Evolutionary conservation across 2,888 invertebrate genomes (phyloP).

Genomic region (Aelia acuminata): DNA sequence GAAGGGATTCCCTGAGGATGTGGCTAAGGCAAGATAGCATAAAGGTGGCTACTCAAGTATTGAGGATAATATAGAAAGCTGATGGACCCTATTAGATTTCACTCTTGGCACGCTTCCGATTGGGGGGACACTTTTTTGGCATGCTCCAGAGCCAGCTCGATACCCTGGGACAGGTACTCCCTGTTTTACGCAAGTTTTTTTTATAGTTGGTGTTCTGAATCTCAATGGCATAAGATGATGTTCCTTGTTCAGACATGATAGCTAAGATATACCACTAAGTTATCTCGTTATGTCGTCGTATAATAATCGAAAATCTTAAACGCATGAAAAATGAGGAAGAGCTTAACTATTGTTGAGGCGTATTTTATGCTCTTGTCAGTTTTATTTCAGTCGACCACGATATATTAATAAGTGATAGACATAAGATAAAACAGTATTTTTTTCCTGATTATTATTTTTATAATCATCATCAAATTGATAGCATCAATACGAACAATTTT

Average conservation of each 20-base stretch:
- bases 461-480: no score
- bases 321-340: no score
- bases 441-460: no score
- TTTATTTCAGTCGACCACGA: no score
- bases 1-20: conserved; percentile 11
- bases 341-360: no score
- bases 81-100: neutral
- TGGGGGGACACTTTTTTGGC: conserved; percentile 10
- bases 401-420: no score
- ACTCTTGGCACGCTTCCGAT: neutral
- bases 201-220: neutral
- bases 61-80: conserved; percentile 1
- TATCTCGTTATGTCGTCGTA: no score
- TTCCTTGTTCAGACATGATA: neutral
- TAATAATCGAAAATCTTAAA: no score
- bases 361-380: no score
- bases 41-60: neutral
- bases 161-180: neutral
- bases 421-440: no score
- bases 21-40: neutral
- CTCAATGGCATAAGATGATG: neutral
- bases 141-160: neutral
- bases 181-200: conserved; percentile 1
- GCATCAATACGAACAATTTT: no score
- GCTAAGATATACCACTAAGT: neutral